A percentile compares a stretch with the other conserved stretches of the same genome.
Conservation (phyloP, 2,113 vertebrate species). For the Ivindomyrus marchei region DNA sequence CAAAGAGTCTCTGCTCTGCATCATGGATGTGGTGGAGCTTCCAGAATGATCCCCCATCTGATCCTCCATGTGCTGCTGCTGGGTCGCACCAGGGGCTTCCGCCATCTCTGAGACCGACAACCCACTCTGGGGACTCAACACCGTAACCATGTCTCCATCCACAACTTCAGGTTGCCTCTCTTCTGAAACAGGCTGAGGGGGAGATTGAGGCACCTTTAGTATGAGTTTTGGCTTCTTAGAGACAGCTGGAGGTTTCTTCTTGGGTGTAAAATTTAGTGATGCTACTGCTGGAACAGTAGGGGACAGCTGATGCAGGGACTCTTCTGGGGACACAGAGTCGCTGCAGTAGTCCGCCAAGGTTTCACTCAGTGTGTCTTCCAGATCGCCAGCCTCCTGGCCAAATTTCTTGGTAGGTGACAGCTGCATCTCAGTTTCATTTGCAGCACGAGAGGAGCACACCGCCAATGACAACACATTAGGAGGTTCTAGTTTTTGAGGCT, state of each 20-base stretch:
- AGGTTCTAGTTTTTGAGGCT: constrained; percentile 47
- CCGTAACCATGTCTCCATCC: neutral
- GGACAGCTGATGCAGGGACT: constrained; percentile 27
- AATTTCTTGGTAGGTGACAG: constrained; percentile 56
- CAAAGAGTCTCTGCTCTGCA: constrained; percentile 52
- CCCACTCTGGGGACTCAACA: constrained; percentile 18
- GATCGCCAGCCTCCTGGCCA: constrained; percentile 36
- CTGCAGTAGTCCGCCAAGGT: neutral
- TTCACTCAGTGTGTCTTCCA: neutral
- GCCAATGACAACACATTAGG: constrained; percentile 25
- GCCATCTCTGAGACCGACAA: neutral
- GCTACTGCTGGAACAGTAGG: constrained; percentile 33
- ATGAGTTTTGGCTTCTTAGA: constrained; percentile 87
- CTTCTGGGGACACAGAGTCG: neutral
- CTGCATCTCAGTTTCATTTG: constrained; percentile 42
- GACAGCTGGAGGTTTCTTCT: constrained; percentile 78
- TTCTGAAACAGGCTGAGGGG: constrained; percentile 20
- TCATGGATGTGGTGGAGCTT: constrained; percentile 47
- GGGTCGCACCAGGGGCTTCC: constrained; percentile 38
- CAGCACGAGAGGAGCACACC: constrained; percentile 33
- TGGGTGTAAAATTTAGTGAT: constrained; percentile 51
- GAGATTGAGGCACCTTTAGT: constrained; percentile 57
- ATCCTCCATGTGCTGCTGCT: constrained; percentile 23
- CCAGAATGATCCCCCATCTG: constrained; percentile 47
- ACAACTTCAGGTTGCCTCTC: constrained; percentile 7